These are phyloP conservation scores for Rhynchophorus ferrugineus DNA, from an alignment of 1,140 invertebrate genomes.

Conservation along the genomic window DNA sequence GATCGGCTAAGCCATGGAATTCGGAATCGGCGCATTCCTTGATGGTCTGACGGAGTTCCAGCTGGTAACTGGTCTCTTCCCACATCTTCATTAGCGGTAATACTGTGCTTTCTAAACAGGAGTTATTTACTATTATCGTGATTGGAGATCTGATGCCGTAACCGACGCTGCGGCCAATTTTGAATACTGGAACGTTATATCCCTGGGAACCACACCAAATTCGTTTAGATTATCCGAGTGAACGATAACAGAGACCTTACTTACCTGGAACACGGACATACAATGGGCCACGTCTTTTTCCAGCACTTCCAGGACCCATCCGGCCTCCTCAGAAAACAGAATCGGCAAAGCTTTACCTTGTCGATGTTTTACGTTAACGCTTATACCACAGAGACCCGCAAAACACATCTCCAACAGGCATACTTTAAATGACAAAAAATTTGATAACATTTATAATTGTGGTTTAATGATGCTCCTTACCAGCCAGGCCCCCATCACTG, in stretches of 20 bases:
- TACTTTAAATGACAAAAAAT: constrained; percentile 40
- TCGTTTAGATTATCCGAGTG: not conserved
- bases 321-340: constrained; percentile 87
- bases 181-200: constrained; percentile 54
- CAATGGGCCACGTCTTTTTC: constrained; percentile 50
- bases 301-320: constrained; percentile 82
- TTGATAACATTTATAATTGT: no score
- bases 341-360: constrained; percentile 53
- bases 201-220: constrained; percentile 26
- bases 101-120: constrained; percentile 58
- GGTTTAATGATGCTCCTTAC: no score
- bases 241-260: not conserved
- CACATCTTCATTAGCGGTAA: constrained; percentile 68
- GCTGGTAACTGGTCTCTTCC: constrained; percentile 91
- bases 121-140: constrained; percentile 53
- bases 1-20: constrained; percentile 50
- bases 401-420: constrained; percentile 94
- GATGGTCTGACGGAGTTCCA: constrained; percentile 81
- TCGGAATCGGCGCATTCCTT: constrained; percentile 72
- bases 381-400: constrained; percentile 75
- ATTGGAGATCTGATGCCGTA: constrained; percentile 61
- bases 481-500: constrained; percentile 88
- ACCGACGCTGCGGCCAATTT: constrained; percentile 62
- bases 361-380: constrained; percentile 57
- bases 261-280: constrained; percentile 34